Base-by-base conservation (phyloP, 2,797 vertebrate genomes). In the Sebastes trivittatus region DNA sequence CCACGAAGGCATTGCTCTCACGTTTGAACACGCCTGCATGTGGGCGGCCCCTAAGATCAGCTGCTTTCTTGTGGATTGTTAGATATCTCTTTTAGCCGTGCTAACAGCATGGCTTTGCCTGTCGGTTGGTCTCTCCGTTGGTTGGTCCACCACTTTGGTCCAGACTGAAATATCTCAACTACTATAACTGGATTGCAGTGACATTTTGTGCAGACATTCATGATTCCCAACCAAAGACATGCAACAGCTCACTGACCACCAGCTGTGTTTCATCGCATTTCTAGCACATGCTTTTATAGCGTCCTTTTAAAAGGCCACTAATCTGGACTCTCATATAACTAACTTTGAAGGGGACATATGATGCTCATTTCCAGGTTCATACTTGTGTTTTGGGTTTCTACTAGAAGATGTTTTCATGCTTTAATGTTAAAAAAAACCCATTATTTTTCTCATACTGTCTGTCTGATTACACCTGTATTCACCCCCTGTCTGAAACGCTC, bases 1-100 rank as follows among this genome's bases (percentile, higher is more conserved):
- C 11, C 11, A 38, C 0, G 11, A 38, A 0, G 11, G 0, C 36
- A 0, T 38, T 38, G 36, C 36, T 38, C 0, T 38, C 36, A 38
- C 36, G 11, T 38, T 38, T 38, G 1, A 25, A 25, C 25, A 25
- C 36, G 0, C 36, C 36, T 38, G 13, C 36, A 14, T 38, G 11
- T 38, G 13, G 0, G 5, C 36, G 11, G 36, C 36, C 36, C 13
- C 36, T 38, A 0, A 13, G 11, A 38, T 38, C 36, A 0, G 16
- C 42, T 38, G 23, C 14, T 42, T 73, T 62, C 11, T 4, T 16
- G 62, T 65, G 54, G 25, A 23, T 72, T 64, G 32, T 72, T 16
- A 5, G 4, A 61, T 36, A 20, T 34, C 4, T 55, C 4, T 49
- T 23, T 20, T 14, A 20, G 14, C 34, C 25, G 1, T 38, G 11